phyloP scores from a whole-genome alignment of 2,113 vertebrate genomes.

The Triplophysa dalaica region DNA sequence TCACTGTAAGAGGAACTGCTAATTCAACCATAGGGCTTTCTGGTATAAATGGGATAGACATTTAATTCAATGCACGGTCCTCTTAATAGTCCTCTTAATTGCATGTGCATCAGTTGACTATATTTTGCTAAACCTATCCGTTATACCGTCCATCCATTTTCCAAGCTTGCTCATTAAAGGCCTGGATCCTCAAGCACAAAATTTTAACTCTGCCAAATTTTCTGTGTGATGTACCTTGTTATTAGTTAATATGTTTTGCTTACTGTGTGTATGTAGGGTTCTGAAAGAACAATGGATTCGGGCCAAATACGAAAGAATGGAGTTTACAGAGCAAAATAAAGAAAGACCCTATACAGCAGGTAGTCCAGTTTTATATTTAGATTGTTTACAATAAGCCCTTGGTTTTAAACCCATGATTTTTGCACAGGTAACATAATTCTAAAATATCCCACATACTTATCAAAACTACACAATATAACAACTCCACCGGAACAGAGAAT shows the following conservation, averaged over 20 bases:
- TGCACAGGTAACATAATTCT: too few species aligned
- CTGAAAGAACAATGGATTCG: constrained; percentile 91
- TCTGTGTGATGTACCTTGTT: too few species aligned
- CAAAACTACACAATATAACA: too few species aligned
- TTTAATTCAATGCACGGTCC: constrained; percentile 8
- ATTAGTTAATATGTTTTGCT: background rate
- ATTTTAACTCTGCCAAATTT: too few species aligned
- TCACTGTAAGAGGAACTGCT: constrained; percentile 62
- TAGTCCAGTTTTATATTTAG: constrained; percentile 57
- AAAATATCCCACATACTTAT: too few species aligned
- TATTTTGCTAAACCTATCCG: background rate
- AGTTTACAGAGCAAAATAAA: constrained; percentile 80
- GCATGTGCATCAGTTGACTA: background rate
- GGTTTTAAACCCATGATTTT: too few species aligned
- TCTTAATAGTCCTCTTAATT: background rate
- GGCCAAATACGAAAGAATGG: constrained; percentile 88
- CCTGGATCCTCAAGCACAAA: too few species aligned
- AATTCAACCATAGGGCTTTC: constrained; percentile 9
- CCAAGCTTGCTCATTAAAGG: too few species aligned
- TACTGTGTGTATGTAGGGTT: constrained; percentile 69
- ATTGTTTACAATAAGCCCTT: background rate
- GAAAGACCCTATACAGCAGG: constrained; percentile 76
- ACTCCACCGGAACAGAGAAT: too few species aligned
- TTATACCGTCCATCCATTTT: too few species aligned
- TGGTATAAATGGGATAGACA: constrained; percentile 21